A percentile compares a stretch with the other conserved stretches of the same genome.
Evolutionary conservation across 2,888 invertebrate species (phyloP).

Genomic region (Aleiodes leptofemur): DNA sequence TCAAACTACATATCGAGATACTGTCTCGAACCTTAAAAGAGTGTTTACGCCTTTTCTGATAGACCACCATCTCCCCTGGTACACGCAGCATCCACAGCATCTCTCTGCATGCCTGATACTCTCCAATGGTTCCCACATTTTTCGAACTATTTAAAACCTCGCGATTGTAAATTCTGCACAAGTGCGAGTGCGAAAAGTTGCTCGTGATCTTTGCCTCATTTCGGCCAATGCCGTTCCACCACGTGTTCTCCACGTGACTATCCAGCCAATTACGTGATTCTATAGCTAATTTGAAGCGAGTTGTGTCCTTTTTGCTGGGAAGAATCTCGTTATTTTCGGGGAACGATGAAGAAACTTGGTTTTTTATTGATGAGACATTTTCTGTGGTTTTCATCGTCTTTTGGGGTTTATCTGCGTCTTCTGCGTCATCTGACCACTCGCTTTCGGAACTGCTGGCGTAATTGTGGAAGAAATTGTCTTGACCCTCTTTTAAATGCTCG

Average conservation of each 20-base stretch:
- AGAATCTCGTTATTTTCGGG: conserved; percentile 18
- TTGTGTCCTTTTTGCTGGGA: conserved; percentile 37
- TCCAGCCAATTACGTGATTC: conserved; percentile 68
- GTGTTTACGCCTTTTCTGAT: conserved; percentile 57
- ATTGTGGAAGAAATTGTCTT: conserved; percentile 70
- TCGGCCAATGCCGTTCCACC: conserved; percentile 74
- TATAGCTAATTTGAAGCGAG: conserved; percentile 53
- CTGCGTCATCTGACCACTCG: conserved; percentile 65
- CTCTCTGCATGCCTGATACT: conserved; percentile 70
- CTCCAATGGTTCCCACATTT: conserved; percentile 65
- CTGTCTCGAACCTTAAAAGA: conserved; percentile 62
- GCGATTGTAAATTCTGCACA: conserved; percentile 67
- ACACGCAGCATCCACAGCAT: conserved; percentile 71
- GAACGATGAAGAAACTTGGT: neutral
- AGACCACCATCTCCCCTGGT: conserved; percentile 65
- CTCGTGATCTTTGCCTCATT: conserved; percentile 66
- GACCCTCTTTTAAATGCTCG: conserved; percentile 75
- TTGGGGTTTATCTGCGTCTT: neutral
- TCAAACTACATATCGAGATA: conserved; percentile 71
- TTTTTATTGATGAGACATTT: neutral
- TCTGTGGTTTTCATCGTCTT: neutral
- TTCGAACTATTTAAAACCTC: conserved; percentile 47
- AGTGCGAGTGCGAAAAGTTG: conserved; percentile 70
- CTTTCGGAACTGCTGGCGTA: conserved; percentile 62
- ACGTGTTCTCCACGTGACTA: conserved; percentile 73